These are phyloP conservation scores for Hirtodrosophila duncani DNA, from an alignment of 2,888 invertebrate genomes.

Conservation along the genomic window DNA sequence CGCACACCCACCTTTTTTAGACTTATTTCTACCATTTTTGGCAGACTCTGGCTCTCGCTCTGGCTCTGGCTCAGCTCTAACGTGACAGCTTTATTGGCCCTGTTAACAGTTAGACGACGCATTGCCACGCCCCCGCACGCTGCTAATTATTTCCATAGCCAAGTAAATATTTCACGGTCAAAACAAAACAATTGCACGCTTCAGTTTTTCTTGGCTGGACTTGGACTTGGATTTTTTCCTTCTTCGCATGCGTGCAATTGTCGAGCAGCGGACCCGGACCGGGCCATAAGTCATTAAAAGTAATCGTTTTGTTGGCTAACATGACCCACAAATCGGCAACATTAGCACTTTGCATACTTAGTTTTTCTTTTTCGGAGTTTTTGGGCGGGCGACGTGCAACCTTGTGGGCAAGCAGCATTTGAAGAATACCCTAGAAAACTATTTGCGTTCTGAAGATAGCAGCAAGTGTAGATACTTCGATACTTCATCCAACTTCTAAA, in stretches of 20 bases:
- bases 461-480: too few relatives aligned
- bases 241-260: constrained; percentile 50
- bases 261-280: too few relatives aligned
- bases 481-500: too few relatives aligned
- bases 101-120: constrained; percentile 26
- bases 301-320: constrained; percentile 68
- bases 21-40: too few relatives aligned
- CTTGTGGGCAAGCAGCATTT: constrained; percentile 36
- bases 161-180: constrained; percentile 51
- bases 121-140: constrained; percentile 25
- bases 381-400: constrained; percentile 45
- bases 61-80: too few relatives aligned
- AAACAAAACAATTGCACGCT: constrained; percentile 46
- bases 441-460: too few relatives aligned
- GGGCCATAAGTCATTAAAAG: constrained; percentile 66
- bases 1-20: too few relatives aligned
- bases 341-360: constrained; percentile 59
- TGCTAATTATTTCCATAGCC: constrained; percentile 31
- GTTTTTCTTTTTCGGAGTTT: constrained; percentile 7
- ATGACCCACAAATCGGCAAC: constrained; percentile 59
- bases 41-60: too few relatives aligned
- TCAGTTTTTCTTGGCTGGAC: constrained; percentile 8
- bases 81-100: constrained; percentile 33
- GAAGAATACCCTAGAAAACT: not conserved
- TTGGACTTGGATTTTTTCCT: not conserved